A percentile compares a stretch with the other conserved stretches of the same genome.
These are phyloP conservation scores for Ormia ochracea DNA, from an alignment of 2,888 invertebrate genomes.

Conservation along the genomic window DNA sequence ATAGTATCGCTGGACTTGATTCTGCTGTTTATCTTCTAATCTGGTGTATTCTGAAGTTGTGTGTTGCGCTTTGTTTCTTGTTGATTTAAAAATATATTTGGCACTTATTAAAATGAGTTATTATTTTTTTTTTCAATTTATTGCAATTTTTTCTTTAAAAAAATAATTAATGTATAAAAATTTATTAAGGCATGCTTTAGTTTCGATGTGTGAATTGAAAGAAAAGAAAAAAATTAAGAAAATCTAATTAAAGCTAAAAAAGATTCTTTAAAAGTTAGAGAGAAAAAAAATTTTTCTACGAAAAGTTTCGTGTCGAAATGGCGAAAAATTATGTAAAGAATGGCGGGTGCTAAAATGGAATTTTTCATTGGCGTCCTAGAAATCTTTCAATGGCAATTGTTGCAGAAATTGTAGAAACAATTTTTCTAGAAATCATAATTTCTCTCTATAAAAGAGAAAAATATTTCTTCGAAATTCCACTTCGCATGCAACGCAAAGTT, in stretches of 20 bases:
- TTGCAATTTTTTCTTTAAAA: background rate
- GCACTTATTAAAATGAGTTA: background rate
- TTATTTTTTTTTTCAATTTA: background rate
- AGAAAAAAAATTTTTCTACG: too few relatives aligned
- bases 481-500: background rate
- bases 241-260: background rate
- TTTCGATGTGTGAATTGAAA: background rate
- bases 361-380: too few relatives aligned
- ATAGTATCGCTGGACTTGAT: constrained; percentile 53
- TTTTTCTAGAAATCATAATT: too few relatives aligned
- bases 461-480: background rate
- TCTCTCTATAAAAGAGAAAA: too few relatives aligned
- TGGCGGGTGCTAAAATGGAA: too few relatives aligned
- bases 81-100: background rate
- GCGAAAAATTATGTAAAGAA: too few relatives aligned
- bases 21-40: constrained; percentile 35
- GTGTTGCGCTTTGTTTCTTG: constrained; percentile 9
- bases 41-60: constrained; percentile 1
- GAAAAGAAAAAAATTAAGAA: too few relatives aligned
- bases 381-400: too few relatives aligned
- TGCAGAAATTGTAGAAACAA: too few relatives aligned
- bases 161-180: too few relatives aligned
- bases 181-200: background rate
- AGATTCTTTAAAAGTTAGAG: background rate
- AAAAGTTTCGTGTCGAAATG: too few relatives aligned